Percentiles rank a stretch among this genome's conserved stretches.
phyloP scores from a whole-genome alignment of 2,113 vertebrate species.

The Orthonyx spaldingii region DNA sequence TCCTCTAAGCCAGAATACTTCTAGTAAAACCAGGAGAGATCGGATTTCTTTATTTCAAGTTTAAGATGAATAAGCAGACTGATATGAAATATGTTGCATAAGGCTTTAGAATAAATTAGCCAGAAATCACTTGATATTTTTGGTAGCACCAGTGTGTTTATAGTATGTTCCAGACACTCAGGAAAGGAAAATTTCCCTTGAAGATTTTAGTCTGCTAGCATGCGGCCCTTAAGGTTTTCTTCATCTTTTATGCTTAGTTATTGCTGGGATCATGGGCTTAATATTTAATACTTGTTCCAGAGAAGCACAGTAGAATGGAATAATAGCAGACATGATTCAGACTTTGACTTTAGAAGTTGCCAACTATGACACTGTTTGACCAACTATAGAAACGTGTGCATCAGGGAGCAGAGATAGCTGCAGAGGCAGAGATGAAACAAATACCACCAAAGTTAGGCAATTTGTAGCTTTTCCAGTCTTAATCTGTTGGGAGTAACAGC shows the following conservation, averaged over 20 bases:
- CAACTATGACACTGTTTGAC: conserved; percentile 21
- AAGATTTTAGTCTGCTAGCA: not conserved
- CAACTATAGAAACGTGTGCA: conserved; percentile 16
- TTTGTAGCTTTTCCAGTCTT: not conserved
- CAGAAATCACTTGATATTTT: conserved; percentile 44
- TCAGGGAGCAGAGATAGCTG: not conserved
- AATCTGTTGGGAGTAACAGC: not conserved
- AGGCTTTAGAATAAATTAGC: conserved; percentile 42
- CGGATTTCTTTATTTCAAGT: conserved; percentile 22
- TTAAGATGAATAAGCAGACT: conserved; percentile 33
- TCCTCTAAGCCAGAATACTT: conserved; percentile 22
- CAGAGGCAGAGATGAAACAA: not conserved
- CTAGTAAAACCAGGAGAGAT: conserved; percentile 25
- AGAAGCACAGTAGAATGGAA: not conserved
- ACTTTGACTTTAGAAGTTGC: conserved; percentile 26
- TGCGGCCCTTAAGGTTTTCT: conserved; percentile 36
- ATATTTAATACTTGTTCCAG: conserved; percentile 44
- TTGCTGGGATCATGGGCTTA: conserved; percentile 39
- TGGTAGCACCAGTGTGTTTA: conserved; percentile 36
- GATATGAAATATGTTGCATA: conserved; percentile 37
- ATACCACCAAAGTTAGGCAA: not conserved
- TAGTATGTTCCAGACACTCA: conserved; percentile 17
- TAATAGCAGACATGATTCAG: conserved; percentile 57
- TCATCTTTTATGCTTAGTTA: conserved; percentile 24
- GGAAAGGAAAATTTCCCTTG: conserved; percentile 19